These are phyloP conservation scores for Phallusia fumigata DNA, from an alignment of 23 tunicate species.

Conservation along the genomic window DNA sequence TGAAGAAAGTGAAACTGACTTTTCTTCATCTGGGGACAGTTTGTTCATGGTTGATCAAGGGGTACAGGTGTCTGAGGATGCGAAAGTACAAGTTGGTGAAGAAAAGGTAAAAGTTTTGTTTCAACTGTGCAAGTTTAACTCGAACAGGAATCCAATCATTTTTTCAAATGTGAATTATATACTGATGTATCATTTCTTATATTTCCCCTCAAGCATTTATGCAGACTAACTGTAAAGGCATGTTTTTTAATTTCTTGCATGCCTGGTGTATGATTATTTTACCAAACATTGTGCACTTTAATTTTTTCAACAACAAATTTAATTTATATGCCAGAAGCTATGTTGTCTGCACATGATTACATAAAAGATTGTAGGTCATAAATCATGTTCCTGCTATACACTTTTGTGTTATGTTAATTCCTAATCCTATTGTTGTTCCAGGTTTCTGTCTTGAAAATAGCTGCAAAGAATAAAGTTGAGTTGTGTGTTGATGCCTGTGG, in stretches of 20 bases:
- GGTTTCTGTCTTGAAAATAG: slow-evolving; percentile 25
- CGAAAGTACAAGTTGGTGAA: background rate
- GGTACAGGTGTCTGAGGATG: background rate
- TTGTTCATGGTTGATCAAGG: background rate
- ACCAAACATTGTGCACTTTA: too few species aligned
- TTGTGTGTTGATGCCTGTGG: slow-evolving; percentile 31
- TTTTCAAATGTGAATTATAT: too few species aligned
- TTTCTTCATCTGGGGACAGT: background rate
- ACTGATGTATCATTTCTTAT: too few species aligned
- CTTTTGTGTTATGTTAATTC: background rate
- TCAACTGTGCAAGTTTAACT: background rate
- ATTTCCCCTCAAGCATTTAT: too few species aligned
- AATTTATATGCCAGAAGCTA: too few species aligned
- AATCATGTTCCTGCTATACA: background rate
- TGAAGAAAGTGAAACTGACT: background rate
- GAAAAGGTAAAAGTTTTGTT: background rate
- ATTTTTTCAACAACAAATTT: too few species aligned
- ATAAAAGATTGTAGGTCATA: background rate
- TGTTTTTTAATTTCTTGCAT: too few species aligned
- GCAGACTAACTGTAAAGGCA: too few species aligned
- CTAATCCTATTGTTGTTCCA: background rate
- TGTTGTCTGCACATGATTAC: background rate
- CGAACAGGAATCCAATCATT: too few species aligned
- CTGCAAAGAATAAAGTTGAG: slow-evolving; percentile 29
- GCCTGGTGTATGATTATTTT: too few species aligned